A percentile compares a stretch with the other conserved stretches of the same genome.
Conservation (phyloP, 2,888 invertebrate genomes). For the Phalera bucephala region DNA sequence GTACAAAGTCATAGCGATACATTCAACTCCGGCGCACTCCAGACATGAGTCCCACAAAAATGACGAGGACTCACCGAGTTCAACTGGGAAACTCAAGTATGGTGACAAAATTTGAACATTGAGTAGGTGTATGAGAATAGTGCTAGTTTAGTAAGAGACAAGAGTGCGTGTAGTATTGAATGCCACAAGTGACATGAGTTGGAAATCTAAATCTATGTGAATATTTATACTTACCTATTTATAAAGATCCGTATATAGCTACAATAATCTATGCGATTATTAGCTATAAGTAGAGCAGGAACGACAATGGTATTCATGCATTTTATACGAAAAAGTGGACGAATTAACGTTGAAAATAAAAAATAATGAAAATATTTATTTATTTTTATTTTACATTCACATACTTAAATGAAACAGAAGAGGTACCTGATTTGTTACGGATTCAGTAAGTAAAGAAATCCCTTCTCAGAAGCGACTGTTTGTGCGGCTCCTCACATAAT, state of each 20-base stretch:
- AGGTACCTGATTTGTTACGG: no score
- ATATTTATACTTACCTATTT: constrained; percentile 43
- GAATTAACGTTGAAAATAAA: constrained; percentile 49
- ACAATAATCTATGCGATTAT: constrained; percentile 41
- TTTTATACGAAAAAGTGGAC: constrained; percentile 64
- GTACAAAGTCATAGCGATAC: constrained; percentile 39
- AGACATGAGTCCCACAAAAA: constrained; percentile 32
- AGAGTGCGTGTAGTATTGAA: constrained; percentile 40
- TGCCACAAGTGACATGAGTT: constrained; percentile 38
- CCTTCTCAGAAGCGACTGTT: no score
- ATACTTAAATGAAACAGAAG: no score
- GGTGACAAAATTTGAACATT: constrained; percentile 68
- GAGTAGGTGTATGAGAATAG: constrained; percentile 17
- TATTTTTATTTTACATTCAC: constrained; percentile 18
- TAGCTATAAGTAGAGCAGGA: constrained; percentile 44
- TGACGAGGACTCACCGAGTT: constrained; percentile 35
- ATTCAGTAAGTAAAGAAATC: no score
- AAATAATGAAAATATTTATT: constrained; percentile 22
- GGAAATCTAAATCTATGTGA: constrained; percentile 36
- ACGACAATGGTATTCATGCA: constrained; percentile 63
- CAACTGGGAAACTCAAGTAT: constrained; percentile 60
- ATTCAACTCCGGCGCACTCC: constrained; percentile 19
- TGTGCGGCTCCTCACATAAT: no score
- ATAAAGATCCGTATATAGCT: constrained; percentile 45
- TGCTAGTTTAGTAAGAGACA: constrained; percentile 51